Evolutionary conservation across 2,888 invertebrate species (phyloP), one percentile per base, ranked within the genome.

Genomic region (Pachliopta kotzebuea): DNA sequence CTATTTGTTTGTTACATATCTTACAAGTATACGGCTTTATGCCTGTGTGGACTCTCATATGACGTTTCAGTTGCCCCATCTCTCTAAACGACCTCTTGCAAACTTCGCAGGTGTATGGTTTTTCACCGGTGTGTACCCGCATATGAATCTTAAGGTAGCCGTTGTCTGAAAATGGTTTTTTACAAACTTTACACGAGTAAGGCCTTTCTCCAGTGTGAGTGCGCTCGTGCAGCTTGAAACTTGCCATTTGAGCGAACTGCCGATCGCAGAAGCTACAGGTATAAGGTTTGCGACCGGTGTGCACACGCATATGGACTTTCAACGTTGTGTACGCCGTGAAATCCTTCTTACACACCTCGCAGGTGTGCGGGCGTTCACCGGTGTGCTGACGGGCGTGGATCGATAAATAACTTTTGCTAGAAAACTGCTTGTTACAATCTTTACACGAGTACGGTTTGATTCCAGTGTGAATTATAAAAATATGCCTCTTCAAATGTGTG

Each of bases 101-200:
- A 0, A 88, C 61, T 0, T 88, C 85, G 61, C 90, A 90, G 0
- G 65, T 67, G 42, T 79, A 90, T 0, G 90, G 90, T 18, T 86
- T 87, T 23, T 87, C 88, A 0, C 88, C 88, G 0, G 86, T 88
- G 65, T 90, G 90, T 0, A 89, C 80, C 0, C 90, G 69, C 87
- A 89, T 86, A 65, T 90, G 90, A 0, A 88, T 88, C 67, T 88
- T 90, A 18, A 90, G 72, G 60, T 90, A 89, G 0, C 89, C 88
- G n/a, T 87, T 90, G 55, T 90, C 88, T 0, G 90, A 85, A 53
- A 90, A 90, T 0, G 85, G 79, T 69, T 90, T 90, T 11, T 88
- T 85, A 49, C 90, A 90, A 0, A 90, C 76, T 67, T 82, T 80
- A 58, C 90, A 90, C 0, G 79, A 70, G 57, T 70, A 90, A 0